phyloP scores from a whole-genome alignment of 2,113 vertebrate species.

The Trogon surrucura region DNA sequence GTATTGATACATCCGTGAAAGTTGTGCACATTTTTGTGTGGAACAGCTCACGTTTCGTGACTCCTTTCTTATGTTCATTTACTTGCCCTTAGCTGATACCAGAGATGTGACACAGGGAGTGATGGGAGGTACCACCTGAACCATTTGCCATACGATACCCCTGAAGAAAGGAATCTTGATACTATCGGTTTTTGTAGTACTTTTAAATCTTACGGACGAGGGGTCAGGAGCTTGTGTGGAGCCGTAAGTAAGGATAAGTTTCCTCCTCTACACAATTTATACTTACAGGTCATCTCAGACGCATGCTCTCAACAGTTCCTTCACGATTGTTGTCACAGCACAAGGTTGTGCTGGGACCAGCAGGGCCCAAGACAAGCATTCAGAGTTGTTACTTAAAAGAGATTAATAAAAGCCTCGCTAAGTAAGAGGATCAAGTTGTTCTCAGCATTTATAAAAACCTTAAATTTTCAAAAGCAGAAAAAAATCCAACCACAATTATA shows the following conservation, averaged over 20 bases:
- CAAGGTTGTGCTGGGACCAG: not conserved
- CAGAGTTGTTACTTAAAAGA: not conserved
- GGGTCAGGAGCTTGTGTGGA: not conserved
- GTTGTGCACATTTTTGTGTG: not conserved
- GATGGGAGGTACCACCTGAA: not conserved
- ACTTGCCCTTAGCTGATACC: not conserved
- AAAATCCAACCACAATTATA: not conserved
- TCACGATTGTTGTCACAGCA: not conserved
- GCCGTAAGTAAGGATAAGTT: not conserved
- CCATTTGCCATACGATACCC: accelerated
- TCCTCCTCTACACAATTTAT: not conserved
- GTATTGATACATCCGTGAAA: not conserved
- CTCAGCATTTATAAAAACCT: conserved; percentile 8
- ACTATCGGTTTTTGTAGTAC: not conserved
- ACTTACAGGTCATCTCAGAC: not conserved
- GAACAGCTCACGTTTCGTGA: not conserved
- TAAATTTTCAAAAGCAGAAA: conserved; percentile 30
- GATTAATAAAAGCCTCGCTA: not conserved
- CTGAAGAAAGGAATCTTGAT: not conserved
- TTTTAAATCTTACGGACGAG: not conserved
- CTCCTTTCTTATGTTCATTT: not conserved
- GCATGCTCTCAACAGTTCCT: not conserved
- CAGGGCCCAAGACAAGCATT: not conserved
- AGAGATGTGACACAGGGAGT: not conserved
- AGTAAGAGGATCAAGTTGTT: not conserved